Conservation (phyloP, 2,797 vertebrate species). For the Rhinoraja longicauda region DNA sequence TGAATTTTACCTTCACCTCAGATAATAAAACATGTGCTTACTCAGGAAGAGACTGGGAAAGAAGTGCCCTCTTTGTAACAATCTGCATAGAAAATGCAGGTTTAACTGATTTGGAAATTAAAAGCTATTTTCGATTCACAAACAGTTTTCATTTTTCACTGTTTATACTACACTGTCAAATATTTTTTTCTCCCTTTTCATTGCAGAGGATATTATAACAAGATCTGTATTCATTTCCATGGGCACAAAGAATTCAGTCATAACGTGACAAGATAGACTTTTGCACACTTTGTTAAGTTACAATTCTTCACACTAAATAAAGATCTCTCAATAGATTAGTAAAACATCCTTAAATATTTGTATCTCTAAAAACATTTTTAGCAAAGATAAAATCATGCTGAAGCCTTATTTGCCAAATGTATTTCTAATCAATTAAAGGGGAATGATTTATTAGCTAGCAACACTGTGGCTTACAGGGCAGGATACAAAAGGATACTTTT, state of each 20-base stretch:
- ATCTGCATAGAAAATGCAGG: not conserved
- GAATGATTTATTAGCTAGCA: not conserved
- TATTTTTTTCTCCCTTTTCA: not conserved
- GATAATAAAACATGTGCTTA: constrained; percentile 31
- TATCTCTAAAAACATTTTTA: not conserved
- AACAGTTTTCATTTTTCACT: not conserved
- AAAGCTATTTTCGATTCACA: not conserved
- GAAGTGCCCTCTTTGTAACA: not conserved
- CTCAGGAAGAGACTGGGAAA: not conserved
- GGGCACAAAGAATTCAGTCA: not conserved
- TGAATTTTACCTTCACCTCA: constrained; percentile 42
- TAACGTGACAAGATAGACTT: not conserved
- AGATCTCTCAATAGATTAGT: not conserved
- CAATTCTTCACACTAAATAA: not conserved
- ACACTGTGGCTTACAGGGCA: not conserved
- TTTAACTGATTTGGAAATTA: not conserved
- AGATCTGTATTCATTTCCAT: not conserved
- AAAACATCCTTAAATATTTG: not conserved
- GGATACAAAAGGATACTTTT: not conserved
- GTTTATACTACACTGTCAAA: not conserved
- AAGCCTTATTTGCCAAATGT: not conserved
- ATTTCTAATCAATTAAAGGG: not conserved
- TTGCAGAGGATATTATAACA: not conserved
- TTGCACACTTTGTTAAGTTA: not conserved
- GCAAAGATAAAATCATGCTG: not conserved